phyloP scores from a whole-genome alignment of 2,113 vertebrate species.

The Ammodytes marinus region DNA sequence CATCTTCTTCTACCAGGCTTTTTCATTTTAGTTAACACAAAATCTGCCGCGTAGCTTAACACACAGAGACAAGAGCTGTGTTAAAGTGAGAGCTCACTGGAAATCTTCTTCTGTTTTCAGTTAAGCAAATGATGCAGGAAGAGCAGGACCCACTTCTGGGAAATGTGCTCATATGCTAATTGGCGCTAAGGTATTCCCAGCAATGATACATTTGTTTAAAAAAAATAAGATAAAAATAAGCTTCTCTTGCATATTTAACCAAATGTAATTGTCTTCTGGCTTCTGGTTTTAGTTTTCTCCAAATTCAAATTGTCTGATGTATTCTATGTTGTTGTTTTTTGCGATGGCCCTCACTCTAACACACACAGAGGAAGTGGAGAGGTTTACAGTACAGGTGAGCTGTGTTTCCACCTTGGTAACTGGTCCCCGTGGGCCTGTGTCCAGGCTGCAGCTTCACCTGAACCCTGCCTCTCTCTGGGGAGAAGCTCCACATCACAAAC shows the following conservation, averaged over 20 bases:
- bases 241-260: not conserved
- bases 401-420: constrained; percentile 75
- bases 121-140: constrained; percentile 6
- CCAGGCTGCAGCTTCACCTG: constrained; percentile 76
- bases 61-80: not conserved
- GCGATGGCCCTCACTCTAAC: not conserved
- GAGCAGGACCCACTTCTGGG: not conserved
- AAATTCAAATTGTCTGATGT: not conserved
- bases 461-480: constrained; percentile 60
- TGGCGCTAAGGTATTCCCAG: not conserved
- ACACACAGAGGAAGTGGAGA: constrained; percentile 37
- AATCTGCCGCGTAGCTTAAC: not conserved
- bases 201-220: not conserved
- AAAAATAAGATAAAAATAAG: too few species aligned
- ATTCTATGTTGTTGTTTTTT: constrained; percentile 36
- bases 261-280: not conserved
- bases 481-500: constrained; percentile 80
- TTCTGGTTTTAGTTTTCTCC: not conserved
- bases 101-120: constrained; percentile 4
- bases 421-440: constrained; percentile 62
- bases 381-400: constrained; percentile 29
- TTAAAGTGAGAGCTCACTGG: not conserved
- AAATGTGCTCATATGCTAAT: not conserved
- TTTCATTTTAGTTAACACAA: not conserved
- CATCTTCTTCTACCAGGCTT: not conserved